phyloP scores from a whole-genome alignment of 2,113 vertebrate genomes.

The Tenebrosternarchus preto region DNA sequence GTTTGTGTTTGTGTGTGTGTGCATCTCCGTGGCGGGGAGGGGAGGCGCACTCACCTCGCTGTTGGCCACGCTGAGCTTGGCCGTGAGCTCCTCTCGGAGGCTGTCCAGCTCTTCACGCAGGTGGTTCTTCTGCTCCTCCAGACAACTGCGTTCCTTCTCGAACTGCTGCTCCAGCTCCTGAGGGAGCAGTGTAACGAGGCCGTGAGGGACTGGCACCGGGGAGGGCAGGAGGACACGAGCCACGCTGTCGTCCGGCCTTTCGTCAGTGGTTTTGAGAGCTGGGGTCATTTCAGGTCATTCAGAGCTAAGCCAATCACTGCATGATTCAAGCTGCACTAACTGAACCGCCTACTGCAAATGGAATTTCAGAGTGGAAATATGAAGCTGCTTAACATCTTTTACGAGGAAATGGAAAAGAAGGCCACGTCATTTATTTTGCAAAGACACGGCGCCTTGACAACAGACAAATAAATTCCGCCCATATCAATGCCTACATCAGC shows the following conservation, averaged over 20 bases:
- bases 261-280: background rate
- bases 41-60: constrained; percentile 78
- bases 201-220: background rate
- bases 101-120: constrained; percentile 86
- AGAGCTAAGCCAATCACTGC: background rate
- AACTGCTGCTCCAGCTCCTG: constrained; percentile 95
- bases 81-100: constrained; percentile 83
- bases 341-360: background rate
- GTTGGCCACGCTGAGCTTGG: constrained; percentile 83
- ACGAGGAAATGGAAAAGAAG: background rate
- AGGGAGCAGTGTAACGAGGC: background rate
- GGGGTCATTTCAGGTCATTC: background rate
- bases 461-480: constrained; percentile 15
- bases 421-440: background rate
- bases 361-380: constrained; percentile 9
- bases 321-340: background rate
- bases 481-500: background rate
- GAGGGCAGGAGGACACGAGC: no score
- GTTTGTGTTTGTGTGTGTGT: background rate
- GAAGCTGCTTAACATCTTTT: constrained; percentile 12
- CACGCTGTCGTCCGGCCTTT: no score
- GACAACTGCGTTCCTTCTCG: constrained; percentile 82
- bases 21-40: no score
- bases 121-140: constrained; percentile 89
- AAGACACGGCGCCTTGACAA: constrained; percentile 1